Conservation (phyloP, 2,888 invertebrate species). For the Polietes domitor region DNA sequence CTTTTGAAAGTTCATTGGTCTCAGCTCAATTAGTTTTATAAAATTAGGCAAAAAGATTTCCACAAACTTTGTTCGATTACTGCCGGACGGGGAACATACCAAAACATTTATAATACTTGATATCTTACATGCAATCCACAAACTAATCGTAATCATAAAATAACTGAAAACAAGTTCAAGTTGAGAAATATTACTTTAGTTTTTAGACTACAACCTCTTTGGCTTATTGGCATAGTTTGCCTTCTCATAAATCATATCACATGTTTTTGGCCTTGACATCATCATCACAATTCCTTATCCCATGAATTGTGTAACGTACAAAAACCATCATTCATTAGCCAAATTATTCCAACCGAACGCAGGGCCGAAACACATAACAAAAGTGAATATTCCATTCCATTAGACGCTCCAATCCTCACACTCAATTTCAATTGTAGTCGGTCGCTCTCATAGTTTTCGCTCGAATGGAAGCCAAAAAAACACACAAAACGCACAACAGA, state of each 20-base stretch:
- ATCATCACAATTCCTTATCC: too few relatives aligned
- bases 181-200: neutral
- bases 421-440: conserved; percentile 14
- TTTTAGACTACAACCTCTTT: neutral
- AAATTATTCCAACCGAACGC: conserved; percentile 23
- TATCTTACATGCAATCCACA: too few relatives aligned
- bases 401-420: conserved; percentile 1
- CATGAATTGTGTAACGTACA: neutral
- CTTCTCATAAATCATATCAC: neutral
- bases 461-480: neutral
- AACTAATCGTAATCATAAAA: too few relatives aligned
- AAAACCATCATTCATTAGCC: conserved; percentile 32
- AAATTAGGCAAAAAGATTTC: too few relatives aligned
- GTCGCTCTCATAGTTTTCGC: neutral
- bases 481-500: conserved; percentile 4
- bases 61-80: too few relatives aligned
- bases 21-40: too few relatives aligned
- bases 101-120: too few relatives aligned
- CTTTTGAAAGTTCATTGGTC: too few relatives aligned
- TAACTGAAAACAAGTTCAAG: neutral
- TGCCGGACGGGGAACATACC: too few relatives aligned
- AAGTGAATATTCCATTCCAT: conserved; percentile 16
- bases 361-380: neutral
- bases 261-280: neutral
- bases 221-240: neutral